A percentile compares a stretch with the other conserved stretches of the same genome.
phyloP scores from a whole-genome alignment of 2,113 vertebrate genomes.

The Eublepharis macularius region DNA sequence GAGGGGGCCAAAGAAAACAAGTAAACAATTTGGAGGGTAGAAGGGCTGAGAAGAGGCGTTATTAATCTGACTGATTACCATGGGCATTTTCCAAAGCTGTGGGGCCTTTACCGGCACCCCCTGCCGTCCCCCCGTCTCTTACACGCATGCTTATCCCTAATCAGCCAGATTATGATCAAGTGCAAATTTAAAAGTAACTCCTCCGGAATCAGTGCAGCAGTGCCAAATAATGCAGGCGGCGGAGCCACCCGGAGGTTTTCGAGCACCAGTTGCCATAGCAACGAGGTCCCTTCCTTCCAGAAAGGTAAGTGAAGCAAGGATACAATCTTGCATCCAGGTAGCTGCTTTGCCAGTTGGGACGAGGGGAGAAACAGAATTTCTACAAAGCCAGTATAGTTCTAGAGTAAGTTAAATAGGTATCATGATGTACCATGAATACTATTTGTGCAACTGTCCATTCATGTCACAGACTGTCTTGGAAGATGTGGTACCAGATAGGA shows the following conservation, averaged over 20 bases:
- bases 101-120: neutral
- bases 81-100: neutral
- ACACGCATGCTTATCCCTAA: neutral
- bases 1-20: neutral
- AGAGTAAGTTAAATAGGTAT: too few relatives aligned
- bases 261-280: neutral
- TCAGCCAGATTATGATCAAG: neutral
- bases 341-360: too few relatives aligned
- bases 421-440: too few relatives aligned
- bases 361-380: neutral
- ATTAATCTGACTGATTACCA: neutral
- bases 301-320: neutral
- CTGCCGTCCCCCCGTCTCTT: neutral
- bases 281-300: conserved; percentile 1
- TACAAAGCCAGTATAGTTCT: too few relatives aligned
- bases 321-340: neutral
- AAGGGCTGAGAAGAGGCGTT: neutral
- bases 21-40: neutral
- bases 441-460: too few relatives aligned
- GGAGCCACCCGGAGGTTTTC: neutral
- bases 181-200: neutral
- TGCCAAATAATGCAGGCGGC: neutral
- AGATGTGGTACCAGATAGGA: too few relatives aligned
- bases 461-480: too few relatives aligned
- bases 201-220: neutral